Conservation (phyloP, 2,888 invertebrate species). For the Apodemia mormo region DNA sequence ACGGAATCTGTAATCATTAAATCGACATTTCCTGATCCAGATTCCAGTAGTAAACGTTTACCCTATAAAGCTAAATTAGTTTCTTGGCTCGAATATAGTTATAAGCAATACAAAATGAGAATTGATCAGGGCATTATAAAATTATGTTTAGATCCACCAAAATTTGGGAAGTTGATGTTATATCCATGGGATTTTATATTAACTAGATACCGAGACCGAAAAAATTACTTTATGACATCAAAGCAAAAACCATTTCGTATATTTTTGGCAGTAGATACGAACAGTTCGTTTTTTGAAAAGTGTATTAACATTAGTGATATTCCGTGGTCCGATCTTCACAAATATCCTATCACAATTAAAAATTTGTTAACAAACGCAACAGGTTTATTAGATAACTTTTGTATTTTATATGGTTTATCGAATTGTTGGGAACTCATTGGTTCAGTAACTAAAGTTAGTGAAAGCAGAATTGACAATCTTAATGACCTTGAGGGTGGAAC, state of each 20-base stretch:
- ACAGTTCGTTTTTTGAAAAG: conserved; percentile 51
- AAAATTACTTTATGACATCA: conserved; percentile 63
- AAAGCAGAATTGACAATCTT: conserved; percentile 29
- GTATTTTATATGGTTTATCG: conserved; percentile 64
- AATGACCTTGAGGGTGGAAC: conserved; percentile 10
- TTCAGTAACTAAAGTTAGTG: conserved; percentile 55
- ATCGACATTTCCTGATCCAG: neutral
- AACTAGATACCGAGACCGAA: conserved; percentile 57
- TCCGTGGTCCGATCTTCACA: conserved; percentile 54
- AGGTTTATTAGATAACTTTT: conserved; percentile 61
- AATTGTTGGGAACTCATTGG: conserved; percentile 72
- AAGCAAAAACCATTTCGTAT: conserved; percentile 57
- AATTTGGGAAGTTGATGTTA: conserved; percentile 53
- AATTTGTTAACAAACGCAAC: conserved; percentile 60
- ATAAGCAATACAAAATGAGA: conserved; percentile 58
- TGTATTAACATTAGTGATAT: conserved; percentile 66
- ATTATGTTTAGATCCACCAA: conserved; percentile 54
- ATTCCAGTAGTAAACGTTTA: conserved; percentile 34
- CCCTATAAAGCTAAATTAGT: conserved; percentile 50
- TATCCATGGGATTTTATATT: conserved; percentile 67
- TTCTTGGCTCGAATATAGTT: conserved; percentile 62
- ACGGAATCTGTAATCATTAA: neutral
- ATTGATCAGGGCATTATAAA: conserved; percentile 47
- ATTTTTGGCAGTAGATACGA: conserved; percentile 59
- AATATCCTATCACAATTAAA: conserved; percentile 64